Conservation (phyloP, 1,140 invertebrate species). For the Vanessa tameamea region DNA sequence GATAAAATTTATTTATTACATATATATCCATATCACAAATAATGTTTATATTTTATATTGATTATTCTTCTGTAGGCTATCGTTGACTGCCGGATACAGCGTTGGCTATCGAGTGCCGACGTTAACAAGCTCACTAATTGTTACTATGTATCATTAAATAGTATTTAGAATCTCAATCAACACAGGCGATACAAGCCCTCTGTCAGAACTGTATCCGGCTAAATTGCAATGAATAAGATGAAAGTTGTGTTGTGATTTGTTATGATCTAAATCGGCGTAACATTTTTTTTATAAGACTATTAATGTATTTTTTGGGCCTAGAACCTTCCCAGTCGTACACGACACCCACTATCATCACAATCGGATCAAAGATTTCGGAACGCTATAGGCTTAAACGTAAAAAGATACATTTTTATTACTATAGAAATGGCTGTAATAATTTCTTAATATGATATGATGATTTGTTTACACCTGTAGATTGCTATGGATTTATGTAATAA, state of each 20-base stretch:
- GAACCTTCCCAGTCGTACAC: no score
- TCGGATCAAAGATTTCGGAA: no score
- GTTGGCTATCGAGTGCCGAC: not conserved
- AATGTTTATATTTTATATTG: constrained; percentile 1
- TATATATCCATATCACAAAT: not conserved
- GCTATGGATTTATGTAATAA: not conserved
- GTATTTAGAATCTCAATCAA: constrained; percentile 12
- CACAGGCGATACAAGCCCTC: not conserved
- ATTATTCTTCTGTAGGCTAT: constrained; percentile 1
- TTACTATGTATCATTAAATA: constrained; percentile 5
- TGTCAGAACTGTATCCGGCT: not conserved
- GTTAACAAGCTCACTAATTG: constrained; percentile 4
- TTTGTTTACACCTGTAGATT: not conserved
- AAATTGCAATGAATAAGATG: not conserved
- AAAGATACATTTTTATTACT: no score
- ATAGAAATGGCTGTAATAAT: not conserved
- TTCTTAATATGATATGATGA: not conserved
- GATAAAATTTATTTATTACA: not conserved
- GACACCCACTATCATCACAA: no score
- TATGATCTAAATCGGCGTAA: no score
- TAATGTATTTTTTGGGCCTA: no score
- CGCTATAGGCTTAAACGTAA: no score
- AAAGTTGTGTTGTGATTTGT: no score
- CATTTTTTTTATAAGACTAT: no score
- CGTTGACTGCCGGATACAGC: constrained; percentile 1